phyloP scores from a whole-genome alignment of 1,140 invertebrate species.

The Cherax destructor region DNA sequence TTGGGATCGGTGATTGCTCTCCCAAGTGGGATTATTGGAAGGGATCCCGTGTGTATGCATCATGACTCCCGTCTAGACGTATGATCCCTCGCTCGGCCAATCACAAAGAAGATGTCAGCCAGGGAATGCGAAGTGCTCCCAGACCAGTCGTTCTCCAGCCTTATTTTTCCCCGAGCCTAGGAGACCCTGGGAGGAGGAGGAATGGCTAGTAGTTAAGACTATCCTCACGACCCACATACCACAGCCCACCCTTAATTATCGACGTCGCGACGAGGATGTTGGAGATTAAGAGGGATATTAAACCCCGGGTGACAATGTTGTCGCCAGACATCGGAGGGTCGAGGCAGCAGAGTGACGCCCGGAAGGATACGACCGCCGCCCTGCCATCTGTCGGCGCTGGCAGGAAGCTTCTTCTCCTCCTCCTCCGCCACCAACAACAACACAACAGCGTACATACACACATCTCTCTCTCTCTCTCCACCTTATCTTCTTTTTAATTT shows the following conservation, averaged over 20 bases:
- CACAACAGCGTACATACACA: neutral
- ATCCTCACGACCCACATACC: neutral
- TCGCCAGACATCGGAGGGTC: neutral
- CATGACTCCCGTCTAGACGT: slow-evolving; percentile 12
- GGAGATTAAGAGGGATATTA: slow-evolving; percentile 9
- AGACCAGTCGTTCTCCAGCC: neutral
- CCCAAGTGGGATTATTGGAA: neutral
- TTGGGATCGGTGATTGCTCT: slow-evolving; percentile 2
- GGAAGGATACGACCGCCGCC: neutral
- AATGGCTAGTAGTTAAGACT: neutral
- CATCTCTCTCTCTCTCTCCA: too few relatives aligned
- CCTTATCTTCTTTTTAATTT: too few relatives aligned
- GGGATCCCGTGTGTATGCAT: neutral
- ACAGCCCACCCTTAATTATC: neutral
- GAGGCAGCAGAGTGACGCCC: neutral
- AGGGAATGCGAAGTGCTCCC: neutral
- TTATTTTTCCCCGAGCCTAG: neutral
- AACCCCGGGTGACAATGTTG: neutral
- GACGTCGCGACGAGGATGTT: neutral
- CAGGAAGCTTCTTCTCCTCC: neutral
- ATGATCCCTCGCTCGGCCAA: slow-evolving; percentile 7
- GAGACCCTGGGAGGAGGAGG: neutral
- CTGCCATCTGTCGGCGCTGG: slow-evolving; percentile 6
- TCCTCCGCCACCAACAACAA: neutral
- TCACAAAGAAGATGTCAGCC: slow-evolving; percentile 9